A percentile compares a stretch with the other conserved stretches of the same genome.
phyloP scores from a whole-genome alignment of 1,140 invertebrate species.

The Drosophila kikkawai region DNA sequence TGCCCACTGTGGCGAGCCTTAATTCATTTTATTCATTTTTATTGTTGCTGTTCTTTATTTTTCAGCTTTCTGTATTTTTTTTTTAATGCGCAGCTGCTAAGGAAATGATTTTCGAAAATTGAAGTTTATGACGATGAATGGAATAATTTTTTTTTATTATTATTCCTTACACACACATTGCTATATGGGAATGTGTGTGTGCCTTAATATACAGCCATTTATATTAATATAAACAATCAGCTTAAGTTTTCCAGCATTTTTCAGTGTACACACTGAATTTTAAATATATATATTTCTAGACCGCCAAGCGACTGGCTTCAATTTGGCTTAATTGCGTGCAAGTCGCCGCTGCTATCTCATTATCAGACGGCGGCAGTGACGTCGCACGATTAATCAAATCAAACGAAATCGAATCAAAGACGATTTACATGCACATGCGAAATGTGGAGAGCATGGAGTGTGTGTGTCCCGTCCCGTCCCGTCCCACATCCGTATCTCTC shows the following conservation, averaged over 20 bases:
- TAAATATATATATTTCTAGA: constrained; percentile 44
- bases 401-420: constrained; percentile 82
- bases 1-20: constrained; percentile 71
- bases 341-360: constrained; percentile 66
- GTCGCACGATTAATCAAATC: constrained; percentile 81
- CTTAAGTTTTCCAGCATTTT: constrained; percentile 56
- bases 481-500: constrained; percentile 11
- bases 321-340: constrained; percentile 76
- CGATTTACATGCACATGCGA: constrained; percentile 74
- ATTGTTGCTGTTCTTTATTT: constrained; percentile 52
- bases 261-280: constrained; percentile 14
- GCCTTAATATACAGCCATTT: constrained; percentile 68
- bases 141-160: constrained; percentile 66
- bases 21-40: constrained; percentile 74
- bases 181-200: constrained; percentile 24
- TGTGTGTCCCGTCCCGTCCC: constrained; percentile 4
- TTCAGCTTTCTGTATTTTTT: constrained; percentile 53
- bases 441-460: constrained; percentile 20
- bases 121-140: constrained; percentile 84
- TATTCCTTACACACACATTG: constrained; percentile 39
- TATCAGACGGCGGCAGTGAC: constrained; percentile 63
- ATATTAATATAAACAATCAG: constrained; percentile 79
- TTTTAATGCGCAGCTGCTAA: constrained; percentile 79
- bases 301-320: constrained; percentile 19
- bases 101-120: constrained; percentile 85